Percentiles rank a stretch among this genome's conserved stretches.
Conservation (phyloP, 2,888 invertebrate genomes). For the Diploptera punctata region DNA sequence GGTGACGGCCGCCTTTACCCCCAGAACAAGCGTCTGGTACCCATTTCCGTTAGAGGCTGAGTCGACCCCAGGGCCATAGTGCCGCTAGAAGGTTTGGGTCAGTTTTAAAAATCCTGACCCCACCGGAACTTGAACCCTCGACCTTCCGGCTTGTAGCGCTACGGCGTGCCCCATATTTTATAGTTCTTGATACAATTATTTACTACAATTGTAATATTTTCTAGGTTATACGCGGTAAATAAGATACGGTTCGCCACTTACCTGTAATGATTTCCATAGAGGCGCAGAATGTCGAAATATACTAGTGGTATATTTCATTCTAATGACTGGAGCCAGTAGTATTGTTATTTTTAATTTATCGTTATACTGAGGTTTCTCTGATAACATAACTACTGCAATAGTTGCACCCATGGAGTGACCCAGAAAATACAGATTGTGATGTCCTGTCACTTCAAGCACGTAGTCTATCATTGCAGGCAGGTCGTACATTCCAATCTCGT, state of each 20-base stretch:
- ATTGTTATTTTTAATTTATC: conserved; percentile 45
- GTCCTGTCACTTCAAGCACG: conserved; percentile 54
- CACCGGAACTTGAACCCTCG: too few species aligned
- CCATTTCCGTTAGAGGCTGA: too few species aligned
- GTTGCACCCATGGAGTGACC: conserved; percentile 61
- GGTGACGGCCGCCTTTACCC: too few species aligned
- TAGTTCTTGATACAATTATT: too few species aligned
- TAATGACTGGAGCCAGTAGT: conserved; percentile 48
- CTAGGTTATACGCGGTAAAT: too few species aligned
- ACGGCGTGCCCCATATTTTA: too few species aligned
- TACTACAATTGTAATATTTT: too few species aligned
- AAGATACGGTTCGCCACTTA: background rate
- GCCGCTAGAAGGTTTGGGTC: too few species aligned
- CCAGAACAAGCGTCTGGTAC: too few species aligned
- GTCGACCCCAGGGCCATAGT: too few species aligned
- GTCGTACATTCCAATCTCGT: conserved; percentile 62
- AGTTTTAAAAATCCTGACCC: too few species aligned
- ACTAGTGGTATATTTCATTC: conserved; percentile 38
- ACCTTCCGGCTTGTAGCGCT: too few species aligned
- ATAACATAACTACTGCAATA: conserved; percentile 45
- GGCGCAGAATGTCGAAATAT: conserved; percentile 38
- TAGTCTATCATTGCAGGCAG: conserved; percentile 61
- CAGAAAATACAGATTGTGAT: conserved; percentile 56
- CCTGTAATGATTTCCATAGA: conserved; percentile 40
- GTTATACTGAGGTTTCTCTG: conserved; percentile 46